Conservation (phyloP, 2,113 vertebrate species). For the Pipra filicauda region DNA sequence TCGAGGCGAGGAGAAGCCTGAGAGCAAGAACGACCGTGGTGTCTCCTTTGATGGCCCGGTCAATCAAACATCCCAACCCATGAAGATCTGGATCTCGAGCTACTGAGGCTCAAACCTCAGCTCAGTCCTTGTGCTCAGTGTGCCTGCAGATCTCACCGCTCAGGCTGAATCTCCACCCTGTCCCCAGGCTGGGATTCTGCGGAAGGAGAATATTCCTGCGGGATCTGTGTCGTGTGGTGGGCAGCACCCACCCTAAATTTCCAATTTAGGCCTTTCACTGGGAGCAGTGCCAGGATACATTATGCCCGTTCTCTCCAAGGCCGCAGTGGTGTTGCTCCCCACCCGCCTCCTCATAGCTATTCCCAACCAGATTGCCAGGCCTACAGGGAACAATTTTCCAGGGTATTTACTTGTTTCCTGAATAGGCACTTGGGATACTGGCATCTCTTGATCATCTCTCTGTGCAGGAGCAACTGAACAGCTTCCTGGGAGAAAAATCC, state of each 20-base stretch:
- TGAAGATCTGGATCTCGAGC: background rate
- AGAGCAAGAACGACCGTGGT: background rate
- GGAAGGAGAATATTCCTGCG: accelerated
- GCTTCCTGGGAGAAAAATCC: background rate
- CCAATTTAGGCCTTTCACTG: accelerated
- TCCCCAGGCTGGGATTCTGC: background rate
- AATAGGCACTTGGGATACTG: background rate
- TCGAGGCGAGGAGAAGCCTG: slow-evolving; percentile 2
- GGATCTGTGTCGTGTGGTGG: accelerated
- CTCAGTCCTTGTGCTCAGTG: background rate
- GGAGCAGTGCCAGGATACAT: accelerated
- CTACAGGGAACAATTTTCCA: background rate
- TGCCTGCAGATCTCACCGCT: accelerated
- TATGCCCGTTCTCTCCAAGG: background rate
- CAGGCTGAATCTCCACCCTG: accelerated
- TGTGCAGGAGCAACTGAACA: background rate
- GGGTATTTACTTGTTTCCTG: slow-evolving; percentile 11
- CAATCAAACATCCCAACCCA: background rate
- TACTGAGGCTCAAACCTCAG: background rate
- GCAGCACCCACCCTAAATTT: background rate
- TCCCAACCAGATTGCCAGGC: background rate
- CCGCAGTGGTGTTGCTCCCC: background rate
- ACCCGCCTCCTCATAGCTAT: background rate
- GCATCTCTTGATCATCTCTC: background rate
- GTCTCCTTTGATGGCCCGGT: background rate